phyloP scores from a whole-genome alignment of 2,888 invertebrate species.

The Dimorphilus gyrociliatus region DNA sequence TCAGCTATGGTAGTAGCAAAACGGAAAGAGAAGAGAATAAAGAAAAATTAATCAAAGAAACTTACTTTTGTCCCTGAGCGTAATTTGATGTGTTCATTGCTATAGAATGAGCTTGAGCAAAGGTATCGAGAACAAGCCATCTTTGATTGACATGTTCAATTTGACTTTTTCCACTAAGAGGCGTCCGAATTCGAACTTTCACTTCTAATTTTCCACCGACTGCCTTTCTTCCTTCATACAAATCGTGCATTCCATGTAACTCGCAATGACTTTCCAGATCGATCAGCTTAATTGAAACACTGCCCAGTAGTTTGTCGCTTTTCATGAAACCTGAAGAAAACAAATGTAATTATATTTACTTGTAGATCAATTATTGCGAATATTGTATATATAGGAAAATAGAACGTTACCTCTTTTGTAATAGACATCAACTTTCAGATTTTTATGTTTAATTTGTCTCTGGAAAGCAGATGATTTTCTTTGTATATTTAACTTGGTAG shows the following conservation, averaged over 20 bases:
- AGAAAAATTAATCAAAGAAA: no score
- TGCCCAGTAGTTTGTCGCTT: constrained; percentile 67
- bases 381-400: no score
- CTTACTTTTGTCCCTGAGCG: no score
- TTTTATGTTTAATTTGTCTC: constrained; percentile 66
- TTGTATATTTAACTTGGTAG: constrained; percentile 60
- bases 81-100: no score
- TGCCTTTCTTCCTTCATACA: constrained; percentile 73
- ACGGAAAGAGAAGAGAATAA: no score
- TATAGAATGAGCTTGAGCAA: no score
- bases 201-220: constrained; percentile 79
- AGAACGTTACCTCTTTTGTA: no score
- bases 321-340: constrained; percentile 80
- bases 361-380: neutral
- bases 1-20: no score
- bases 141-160: constrained; percentile 72
- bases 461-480: constrained; percentile 62
- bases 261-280: constrained; percentile 74
- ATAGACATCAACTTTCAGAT: constrained; percentile 75
- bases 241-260: constrained; percentile 78
- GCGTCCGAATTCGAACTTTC: constrained; percentile 68
- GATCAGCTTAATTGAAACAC: constrained; percentile 63
- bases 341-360: constrained; percentile 10
- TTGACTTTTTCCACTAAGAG: constrained; percentile 68
- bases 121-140: constrained; percentile 63